Conservation (phyloP, 2,797 vertebrate genomes). For the Clamator glandarius region DNA sequence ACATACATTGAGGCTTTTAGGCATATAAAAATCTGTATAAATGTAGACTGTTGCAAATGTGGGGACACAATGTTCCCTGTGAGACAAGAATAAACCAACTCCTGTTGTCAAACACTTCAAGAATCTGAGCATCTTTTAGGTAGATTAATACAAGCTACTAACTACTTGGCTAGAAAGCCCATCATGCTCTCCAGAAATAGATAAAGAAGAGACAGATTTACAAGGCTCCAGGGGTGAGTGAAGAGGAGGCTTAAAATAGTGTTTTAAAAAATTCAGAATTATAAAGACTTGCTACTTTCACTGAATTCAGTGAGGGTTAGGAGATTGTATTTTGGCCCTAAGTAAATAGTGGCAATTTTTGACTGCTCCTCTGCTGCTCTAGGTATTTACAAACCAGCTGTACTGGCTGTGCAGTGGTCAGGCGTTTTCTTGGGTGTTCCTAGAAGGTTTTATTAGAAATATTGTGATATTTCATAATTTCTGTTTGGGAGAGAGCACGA, state of each 20-base stretch:
- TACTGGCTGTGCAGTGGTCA: background rate
- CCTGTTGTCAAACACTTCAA: background rate
- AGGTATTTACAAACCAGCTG: background rate
- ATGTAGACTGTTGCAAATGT: background rate
- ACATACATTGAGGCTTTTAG: background rate
- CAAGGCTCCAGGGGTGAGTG: background rate
- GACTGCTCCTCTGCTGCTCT: background rate
- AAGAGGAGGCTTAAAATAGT: background rate
- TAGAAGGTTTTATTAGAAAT: background rate
- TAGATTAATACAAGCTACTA: background rate
- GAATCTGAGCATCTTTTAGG: background rate
- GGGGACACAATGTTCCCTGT: background rate
- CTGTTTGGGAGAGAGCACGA: background rate
- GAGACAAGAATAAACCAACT: background rate
- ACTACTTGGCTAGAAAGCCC: background rate
- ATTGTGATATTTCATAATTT: background rate
- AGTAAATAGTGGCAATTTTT: background rate
- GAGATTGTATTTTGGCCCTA: background rate
- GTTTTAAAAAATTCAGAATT: background rate
- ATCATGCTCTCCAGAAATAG: background rate
- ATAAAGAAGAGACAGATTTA: background rate
- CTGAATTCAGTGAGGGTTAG: background rate
- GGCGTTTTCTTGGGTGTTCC: background rate
- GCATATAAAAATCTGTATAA: background rate
- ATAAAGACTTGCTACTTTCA: background rate